Evolutionary conservation across 2,113 vertebrate species (phyloP).

Genomic region (Hippocampus mohnikei): DNA sequence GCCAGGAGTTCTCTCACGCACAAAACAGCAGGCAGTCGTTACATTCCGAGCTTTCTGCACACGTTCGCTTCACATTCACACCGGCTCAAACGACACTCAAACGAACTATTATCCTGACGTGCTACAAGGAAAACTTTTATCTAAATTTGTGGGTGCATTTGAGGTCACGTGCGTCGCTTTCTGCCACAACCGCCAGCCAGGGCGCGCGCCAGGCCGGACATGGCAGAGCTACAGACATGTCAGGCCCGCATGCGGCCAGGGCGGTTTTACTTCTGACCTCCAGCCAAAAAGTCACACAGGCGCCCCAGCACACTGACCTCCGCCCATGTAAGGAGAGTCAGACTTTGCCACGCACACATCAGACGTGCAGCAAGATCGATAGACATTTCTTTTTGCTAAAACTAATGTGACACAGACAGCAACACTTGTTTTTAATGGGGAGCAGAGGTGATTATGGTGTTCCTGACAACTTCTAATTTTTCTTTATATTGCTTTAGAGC

Average conservation of each 20-base stretch:
- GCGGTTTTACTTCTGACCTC: slow-evolving; percentile 55
- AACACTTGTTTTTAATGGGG: no score
- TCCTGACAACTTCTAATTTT: no score
- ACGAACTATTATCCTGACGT: not conserved
- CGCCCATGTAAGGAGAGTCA: slow-evolving; percentile 23
- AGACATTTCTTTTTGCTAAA: slow-evolving; percentile 14
- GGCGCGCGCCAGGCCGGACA: slow-evolving; percentile 24
- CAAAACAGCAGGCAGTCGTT: slow-evolving; percentile 11
- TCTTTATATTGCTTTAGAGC: no score
- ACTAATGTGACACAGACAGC: not conserved
- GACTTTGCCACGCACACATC: slow-evolving; percentile 14
- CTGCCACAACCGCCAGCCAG: not conserved
- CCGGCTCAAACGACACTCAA: not conserved
- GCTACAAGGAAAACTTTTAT: not conserved
- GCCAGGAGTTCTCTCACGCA: slow-evolving; percentile 11
- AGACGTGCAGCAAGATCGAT: slow-evolving; percentile 24
- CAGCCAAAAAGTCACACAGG: slow-evolving; percentile 67
- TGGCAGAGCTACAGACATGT: slow-evolving; percentile 47
- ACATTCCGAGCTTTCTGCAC: not conserved
- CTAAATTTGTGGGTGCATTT: not conserved
- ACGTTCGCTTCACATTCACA: not conserved
- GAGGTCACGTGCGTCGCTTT: not conserved
- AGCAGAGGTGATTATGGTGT: no score
- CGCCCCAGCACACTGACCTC: slow-evolving; percentile 34
- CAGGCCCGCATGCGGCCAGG: slow-evolving; percentile 41